These are phyloP conservation scores for Sminthopsis crassicaudata DNA, from an alignment of 2,113 vertebrate species.

Conservation along the genomic window DNA sequence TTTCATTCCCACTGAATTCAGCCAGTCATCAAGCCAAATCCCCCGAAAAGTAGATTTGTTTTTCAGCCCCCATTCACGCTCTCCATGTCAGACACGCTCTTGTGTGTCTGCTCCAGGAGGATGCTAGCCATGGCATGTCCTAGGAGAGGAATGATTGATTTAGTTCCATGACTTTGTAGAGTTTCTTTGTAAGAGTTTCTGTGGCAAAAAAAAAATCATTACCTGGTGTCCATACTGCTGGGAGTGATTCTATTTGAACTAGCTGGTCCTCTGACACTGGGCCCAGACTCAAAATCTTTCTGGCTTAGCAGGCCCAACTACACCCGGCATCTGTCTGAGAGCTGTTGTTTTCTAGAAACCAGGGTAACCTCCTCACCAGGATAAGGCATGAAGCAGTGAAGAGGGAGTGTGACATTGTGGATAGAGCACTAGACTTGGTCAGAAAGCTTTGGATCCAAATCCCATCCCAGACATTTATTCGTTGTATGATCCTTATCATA, in stretches of 20 bases:
- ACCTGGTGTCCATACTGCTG: neutral
- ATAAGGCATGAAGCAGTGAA: neutral
- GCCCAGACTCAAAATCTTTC: neutral
- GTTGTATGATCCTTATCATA: neutral
- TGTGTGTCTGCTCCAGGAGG: too few relatives aligned
- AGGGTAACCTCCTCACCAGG: neutral
- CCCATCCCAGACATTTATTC: neutral
- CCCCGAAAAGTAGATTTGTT: neutral
- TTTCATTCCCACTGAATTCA: neutral
- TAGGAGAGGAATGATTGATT: neutral
- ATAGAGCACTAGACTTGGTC: neutral
- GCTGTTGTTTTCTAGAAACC: neutral
- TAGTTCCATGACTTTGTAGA: neutral
- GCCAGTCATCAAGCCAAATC: neutral
- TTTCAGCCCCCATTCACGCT: neutral
- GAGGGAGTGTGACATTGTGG: neutral
- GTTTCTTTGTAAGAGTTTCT: neutral
- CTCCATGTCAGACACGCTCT: too few relatives aligned
- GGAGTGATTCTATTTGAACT: neutral
- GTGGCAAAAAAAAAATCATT: neutral
- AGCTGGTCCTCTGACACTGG: neutral
- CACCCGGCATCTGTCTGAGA: neutral
- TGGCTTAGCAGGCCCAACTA: too few relatives aligned
- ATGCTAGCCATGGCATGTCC: too few relatives aligned
- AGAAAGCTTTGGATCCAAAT: neutral